These are phyloP conservation scores for Hylomyscus alleni DNA, from an alignment of 2,797 vertebrate species.

Conservation along the genomic window DNA sequence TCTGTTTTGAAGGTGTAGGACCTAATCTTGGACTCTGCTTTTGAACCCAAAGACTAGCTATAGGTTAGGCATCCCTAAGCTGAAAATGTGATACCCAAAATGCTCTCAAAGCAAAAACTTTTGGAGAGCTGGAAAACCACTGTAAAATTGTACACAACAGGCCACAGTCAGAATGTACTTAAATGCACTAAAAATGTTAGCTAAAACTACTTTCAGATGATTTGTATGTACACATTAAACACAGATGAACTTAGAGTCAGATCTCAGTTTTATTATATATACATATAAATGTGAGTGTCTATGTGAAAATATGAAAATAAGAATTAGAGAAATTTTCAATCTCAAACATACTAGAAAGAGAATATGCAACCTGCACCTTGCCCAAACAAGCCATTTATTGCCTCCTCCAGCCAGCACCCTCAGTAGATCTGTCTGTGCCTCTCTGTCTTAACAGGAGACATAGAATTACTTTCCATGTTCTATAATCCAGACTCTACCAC, in stretches of 20 bases:
- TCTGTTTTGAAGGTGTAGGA: too few species aligned
- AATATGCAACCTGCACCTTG: background rate
- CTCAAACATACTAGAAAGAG: background rate
- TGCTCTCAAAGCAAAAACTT: background rate
- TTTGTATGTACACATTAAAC: background rate
- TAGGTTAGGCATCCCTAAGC: background rate
- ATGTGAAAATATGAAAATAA: background rate
- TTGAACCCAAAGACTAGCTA: background rate
- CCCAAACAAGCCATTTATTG: background rate
- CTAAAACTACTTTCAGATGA: background rate
- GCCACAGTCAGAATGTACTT: background rate
- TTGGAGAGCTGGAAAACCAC: background rate
- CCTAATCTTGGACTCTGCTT: conserved; percentile 4
- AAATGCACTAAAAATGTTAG: background rate
- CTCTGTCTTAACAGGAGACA: too few species aligned
- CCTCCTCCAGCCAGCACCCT: too few species aligned
- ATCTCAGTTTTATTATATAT: background rate
- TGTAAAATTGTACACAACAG: background rate
- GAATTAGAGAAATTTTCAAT: background rate
- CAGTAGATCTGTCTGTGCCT: too few species aligned
- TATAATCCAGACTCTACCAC: too few species aligned
- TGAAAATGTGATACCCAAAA: background rate
- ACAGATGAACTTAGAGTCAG: background rate
- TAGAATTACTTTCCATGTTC: too few species aligned
- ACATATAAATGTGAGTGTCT: background rate